A percentile compares a stretch with the other conserved stretches of the same genome.
phyloP scores from a whole-genome alignment of 2,113 vertebrate genomes.

The Ammospiza caudacuta region DNA sequence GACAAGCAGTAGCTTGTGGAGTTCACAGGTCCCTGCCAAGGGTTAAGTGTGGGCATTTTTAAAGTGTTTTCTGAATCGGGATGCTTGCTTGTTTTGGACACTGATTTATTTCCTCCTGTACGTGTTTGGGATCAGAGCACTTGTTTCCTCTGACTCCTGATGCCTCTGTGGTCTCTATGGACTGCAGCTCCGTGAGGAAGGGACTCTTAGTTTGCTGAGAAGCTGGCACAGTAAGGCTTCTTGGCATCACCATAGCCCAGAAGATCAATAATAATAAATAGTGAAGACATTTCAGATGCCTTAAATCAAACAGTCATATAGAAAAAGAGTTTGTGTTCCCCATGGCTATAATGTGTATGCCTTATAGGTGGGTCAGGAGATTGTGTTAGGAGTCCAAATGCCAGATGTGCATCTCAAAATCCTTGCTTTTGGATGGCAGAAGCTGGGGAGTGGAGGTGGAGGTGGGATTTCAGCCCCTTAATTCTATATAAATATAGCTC shows the following conservation, averaged over 20 bases:
- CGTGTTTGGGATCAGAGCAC: conserved; percentile 40
- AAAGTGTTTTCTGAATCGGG: neutral
- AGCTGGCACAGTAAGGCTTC: neutral
- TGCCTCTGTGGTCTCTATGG: conserved; percentile 12
- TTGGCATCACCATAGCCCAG: neutral
- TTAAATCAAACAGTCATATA: conserved; percentile 18
- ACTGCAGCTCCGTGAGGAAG: neutral
- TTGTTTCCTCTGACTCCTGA: conserved; percentile 30
- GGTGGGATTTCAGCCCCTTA: conserved; percentile 54
- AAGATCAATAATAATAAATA: conserved; percentile 37
- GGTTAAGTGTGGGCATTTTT: neutral
- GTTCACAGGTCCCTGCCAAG: neutral
- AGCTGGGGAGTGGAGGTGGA: neutral
- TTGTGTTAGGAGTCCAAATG: neutral
- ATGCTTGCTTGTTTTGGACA: conserved; percentile 32
- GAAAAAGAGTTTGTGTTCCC: conserved; percentile 8
- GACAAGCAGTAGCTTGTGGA: neutral
- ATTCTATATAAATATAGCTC: conserved; percentile 49
- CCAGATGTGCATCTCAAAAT: neutral
- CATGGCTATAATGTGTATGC: neutral
- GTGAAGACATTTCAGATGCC: neutral
- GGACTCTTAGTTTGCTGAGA: neutral
- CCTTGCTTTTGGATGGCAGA: conserved; percentile 24
- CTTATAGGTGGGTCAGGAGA: neutral
- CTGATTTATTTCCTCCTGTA: conserved; percentile 48